These are phyloP conservation scores for Cybosia mesomella DNA, from an alignment of 2,888 invertebrate species.

Conservation along the genomic window DNA sequence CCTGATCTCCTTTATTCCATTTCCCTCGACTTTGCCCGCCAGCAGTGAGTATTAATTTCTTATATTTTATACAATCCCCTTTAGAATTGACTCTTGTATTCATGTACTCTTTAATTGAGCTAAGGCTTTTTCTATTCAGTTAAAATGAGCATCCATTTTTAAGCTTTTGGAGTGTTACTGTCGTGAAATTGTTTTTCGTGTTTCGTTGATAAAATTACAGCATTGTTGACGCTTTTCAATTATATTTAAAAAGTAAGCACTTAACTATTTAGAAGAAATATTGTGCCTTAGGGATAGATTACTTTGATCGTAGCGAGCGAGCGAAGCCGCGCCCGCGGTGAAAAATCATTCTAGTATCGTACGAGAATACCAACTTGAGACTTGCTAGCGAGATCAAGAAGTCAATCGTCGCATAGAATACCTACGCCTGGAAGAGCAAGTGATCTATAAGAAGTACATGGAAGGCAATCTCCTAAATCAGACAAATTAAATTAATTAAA, in stretches of 20 bases:
- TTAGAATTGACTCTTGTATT: conserved; percentile 28
- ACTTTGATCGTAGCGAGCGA: too few relatives aligned
- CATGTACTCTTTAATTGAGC: conserved; percentile 24
- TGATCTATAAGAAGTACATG: too few relatives aligned
- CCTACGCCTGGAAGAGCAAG: too few relatives aligned
- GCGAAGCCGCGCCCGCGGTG: too few relatives aligned
- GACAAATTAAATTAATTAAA: too few relatives aligned
- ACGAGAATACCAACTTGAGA: too few relatives aligned
- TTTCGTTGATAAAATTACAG: neutral
- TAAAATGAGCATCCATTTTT: conserved; percentile 25
- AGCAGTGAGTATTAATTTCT: conserved; percentile 58
- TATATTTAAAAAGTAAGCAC: neutral
- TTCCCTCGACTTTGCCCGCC: conserved; percentile 49
- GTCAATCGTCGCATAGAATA: too few relatives aligned
- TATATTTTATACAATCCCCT: conserved; percentile 56
- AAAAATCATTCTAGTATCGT: too few relatives aligned
- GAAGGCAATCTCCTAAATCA: too few relatives aligned
- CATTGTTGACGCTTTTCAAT: neutral
- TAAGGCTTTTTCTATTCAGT: conserved; percentile 12
- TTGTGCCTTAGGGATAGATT: neutral
- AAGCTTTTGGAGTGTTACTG: neutral
- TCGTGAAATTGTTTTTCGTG: neutral
- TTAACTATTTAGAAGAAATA: neutral
- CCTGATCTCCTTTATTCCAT: conserved; percentile 46
- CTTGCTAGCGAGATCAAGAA: too few relatives aligned